A percentile compares a stretch with the other conserved stretches of the same genome.
phyloP scores from a whole-genome alignment of 2,113 vertebrate genomes.

The Nanger granti region DNA sequence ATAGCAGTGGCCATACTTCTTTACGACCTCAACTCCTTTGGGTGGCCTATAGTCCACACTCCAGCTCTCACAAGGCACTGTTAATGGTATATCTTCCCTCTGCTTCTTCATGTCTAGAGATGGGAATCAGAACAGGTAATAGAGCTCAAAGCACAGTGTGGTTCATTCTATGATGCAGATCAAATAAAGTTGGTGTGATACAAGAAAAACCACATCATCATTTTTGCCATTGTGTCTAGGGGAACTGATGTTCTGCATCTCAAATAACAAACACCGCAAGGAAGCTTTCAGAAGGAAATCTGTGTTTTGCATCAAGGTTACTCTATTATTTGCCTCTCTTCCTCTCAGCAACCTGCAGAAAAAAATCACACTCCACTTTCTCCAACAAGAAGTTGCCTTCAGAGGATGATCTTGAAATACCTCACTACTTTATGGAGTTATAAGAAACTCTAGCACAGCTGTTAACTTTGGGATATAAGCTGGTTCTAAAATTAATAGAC shows the following conservation, averaged over 20 bases:
- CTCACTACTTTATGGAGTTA: not conserved
- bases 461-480: not conserved
- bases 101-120: not conserved
- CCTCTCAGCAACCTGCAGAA: not conserved
- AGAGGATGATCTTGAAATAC: not conserved
- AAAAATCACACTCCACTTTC: not conserved
- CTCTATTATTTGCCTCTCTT: not conserved
- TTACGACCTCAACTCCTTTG: not conserved
- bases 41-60: not conserved
- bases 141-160: not conserved
- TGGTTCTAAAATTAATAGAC: conserved; percentile 6
- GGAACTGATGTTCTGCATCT: not conserved
- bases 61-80: not conserved
- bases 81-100: not conserved
- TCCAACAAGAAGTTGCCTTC: not conserved
- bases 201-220: not conserved
- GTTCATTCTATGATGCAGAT: not conserved
- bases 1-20: not conserved
- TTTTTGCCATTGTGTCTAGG: not conserved
- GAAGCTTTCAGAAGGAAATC: not conserved
- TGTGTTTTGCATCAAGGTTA: not conserved
- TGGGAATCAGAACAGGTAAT: not conserved
- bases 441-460: not conserved
- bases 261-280: not conserved
- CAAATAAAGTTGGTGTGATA: not conserved